phyloP scores from a whole-genome alignment of 2,113 vertebrate genomes.

The Cebidichthys violaceus region DNA sequence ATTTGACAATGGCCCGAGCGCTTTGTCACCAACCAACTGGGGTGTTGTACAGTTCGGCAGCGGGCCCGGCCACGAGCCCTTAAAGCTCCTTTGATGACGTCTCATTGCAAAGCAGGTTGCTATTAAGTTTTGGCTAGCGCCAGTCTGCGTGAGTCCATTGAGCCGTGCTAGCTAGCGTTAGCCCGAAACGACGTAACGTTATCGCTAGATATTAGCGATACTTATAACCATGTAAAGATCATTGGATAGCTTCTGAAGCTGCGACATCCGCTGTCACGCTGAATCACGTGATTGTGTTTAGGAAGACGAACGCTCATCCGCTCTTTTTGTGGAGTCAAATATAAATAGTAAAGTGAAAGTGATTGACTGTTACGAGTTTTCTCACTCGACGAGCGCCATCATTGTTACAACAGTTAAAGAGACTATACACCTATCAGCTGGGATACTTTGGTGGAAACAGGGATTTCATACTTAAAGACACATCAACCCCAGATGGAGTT shows the following conservation, averaged over 20 bases:
- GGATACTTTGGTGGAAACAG: background rate
- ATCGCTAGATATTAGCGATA: background rate
- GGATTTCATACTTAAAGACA: background rate
- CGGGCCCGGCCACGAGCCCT: rapidly evolving
- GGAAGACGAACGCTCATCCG: too few species aligned
- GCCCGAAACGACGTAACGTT: background rate
- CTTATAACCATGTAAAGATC: background rate
- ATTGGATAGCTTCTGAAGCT: background rate
- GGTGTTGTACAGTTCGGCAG: too few species aligned
- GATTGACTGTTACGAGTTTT: background rate
- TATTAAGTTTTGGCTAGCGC: background rate
- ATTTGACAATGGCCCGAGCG: slow-evolving; percentile 51
- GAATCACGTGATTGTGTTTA: background rate
- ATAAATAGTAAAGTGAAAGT: background rate
- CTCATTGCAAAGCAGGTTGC: rapidly evolving
- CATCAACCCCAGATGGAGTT: background rate
- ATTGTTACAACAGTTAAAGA: background rate
- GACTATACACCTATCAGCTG: background rate
- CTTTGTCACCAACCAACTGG: background rate
- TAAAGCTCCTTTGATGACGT: rapidly evolving
- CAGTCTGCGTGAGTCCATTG: background rate
- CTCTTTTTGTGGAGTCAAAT: too few species aligned
- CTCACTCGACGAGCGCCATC: too few species aligned
- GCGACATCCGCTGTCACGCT: background rate
- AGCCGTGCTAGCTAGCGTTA: slow-evolving; percentile 51